Base-by-base conservation (phyloP, 2,888 invertebrate genomes). In the Cyclophora punctaria region DNA sequence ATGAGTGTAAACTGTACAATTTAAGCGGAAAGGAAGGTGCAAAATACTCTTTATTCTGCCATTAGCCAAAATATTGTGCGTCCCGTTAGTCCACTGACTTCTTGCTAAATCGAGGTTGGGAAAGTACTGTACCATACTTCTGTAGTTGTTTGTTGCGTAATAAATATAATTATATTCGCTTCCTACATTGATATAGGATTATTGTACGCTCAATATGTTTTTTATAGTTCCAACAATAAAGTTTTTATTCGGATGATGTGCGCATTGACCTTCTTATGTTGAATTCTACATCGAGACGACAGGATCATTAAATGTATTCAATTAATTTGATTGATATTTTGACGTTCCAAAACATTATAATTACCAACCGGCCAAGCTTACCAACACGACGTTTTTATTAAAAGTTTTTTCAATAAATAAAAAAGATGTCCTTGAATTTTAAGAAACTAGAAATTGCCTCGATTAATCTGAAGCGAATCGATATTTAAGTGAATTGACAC, bases 391-490 rank as follows among this genome's bases (percentile, higher is more conserved):
- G 5, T 37, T 37, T 37, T 37, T 37, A 5, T 37, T 5, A 5
- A 5, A 5, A 44, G 33, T 44, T 44, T 52, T 51, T 54, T 52
- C 47, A 47, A 35, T 35, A 45, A 33, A 7, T 47, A 47, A 33
- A 47, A 49, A 57, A 51, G 55, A 68, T 69, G 70, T 69, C 67
- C 65, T 61, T 64, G 48, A 46, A 49, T 52, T 55, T 67, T 67
- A 58, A 63, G 72, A 64, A 66, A 66, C 62, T 51, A 57, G 64
- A 70, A 69, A 72, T 64, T 62, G 63, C 64, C 67, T 66, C 62
- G 66, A 56, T 66, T 66, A 68, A 67, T 68, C 73, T 67, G 73
- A 62, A 67, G 66, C 76, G 66, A 78, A 80, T 79, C 59, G 68
- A 68, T 73, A 62, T 67, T 60, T 69, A 69, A 65, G 72, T 70